Evolutionary conservation across 2,888 invertebrate genomes (phyloP), one percentile per base, ranked within the genome.

Genomic region (Tridacna gigas): DNA sequence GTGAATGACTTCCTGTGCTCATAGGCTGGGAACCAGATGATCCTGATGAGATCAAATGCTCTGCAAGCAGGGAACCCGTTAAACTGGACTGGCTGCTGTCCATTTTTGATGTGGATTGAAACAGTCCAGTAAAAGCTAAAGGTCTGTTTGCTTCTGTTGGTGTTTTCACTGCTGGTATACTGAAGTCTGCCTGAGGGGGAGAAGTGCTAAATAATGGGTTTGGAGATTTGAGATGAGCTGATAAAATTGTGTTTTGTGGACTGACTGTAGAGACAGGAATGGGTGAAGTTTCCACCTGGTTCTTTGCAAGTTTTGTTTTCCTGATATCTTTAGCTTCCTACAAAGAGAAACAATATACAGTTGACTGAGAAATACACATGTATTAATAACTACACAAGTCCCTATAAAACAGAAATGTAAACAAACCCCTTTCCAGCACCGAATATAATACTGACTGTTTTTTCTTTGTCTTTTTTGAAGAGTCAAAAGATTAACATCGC

Each of bases 281-380:
- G 9, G 75, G 63, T 25, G 37, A 37, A 20, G 66, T 67, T 13
- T 77, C 80, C 9, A 67, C 61, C 28, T 79, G 77, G 12, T 48
- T 82, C 61, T 83, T 82, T 9, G 83, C 79, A 25, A 83, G 69
- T 61, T 86, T 89, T 18, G 89, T 83, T 78, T 89, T 90, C n/a
- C 91, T 84, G 20, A 91, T 90, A 47, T 91, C 91, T 80, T 91
- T 91, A 20, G 91, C 91, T 83, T 91, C 91, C 91, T 91, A 37
- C 37, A 37, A 37, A 37, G 2, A 37, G 37, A 37, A 37, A 7
- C 37, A 37, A 37, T 37, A 37, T 4, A 7, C 7, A 7, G 7
- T 37, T 37, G 37, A 7, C 37, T 37, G 7, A 37, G 37, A 37
- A 37, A 37, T 37, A 37, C 37, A 4, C 37, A 37, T 4, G 7